Percentiles rank a stretch among this genome's conserved stretches.
Evolutionary conservation across 2,888 invertebrate species (phyloP).

Genomic region (Acrobeloides nanus): DNA sequence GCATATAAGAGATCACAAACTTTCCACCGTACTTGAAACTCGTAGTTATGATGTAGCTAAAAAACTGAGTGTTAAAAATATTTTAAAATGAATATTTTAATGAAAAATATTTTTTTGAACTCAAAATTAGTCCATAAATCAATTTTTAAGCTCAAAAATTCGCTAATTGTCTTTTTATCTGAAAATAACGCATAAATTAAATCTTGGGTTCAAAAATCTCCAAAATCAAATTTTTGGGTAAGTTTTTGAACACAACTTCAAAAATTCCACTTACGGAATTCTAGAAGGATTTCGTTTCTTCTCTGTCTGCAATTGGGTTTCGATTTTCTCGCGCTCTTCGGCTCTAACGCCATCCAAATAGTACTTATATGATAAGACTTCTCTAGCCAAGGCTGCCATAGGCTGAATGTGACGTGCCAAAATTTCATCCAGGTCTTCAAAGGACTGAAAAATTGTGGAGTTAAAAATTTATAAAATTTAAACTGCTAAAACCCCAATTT

Average conservation of each 20-base stretch:
- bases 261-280: conserved; percentile 37
- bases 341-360: conserved; percentile 61
- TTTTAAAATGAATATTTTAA: conserved; percentile 3
- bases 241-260: neutral
- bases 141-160: no score
- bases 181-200: no score
- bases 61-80: neutral
- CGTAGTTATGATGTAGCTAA: conserved; percentile 42
- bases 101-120: neutral
- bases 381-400: conserved; percentile 86
- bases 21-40: conserved; percentile 64
- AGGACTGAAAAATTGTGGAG: conserved; percentile 55
- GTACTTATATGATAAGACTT: conserved; percentile 80
- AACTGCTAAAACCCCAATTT: conserved; percentile 9
- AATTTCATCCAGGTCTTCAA: conserved; percentile 98
- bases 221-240: neutral
- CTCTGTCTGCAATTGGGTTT: conserved; percentile 64
- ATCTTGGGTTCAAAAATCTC: no score
- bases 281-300: conserved; percentile 65
- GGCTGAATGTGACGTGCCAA: conserved; percentile 91
- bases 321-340: conserved; percentile 28
- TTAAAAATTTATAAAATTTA: conserved; percentile 1
- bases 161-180: no score
- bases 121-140: no score
- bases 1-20: conserved; percentile 78